phyloP scores from a whole-genome alignment of 2,113 vertebrate species.

The Danio rerio region DNA sequence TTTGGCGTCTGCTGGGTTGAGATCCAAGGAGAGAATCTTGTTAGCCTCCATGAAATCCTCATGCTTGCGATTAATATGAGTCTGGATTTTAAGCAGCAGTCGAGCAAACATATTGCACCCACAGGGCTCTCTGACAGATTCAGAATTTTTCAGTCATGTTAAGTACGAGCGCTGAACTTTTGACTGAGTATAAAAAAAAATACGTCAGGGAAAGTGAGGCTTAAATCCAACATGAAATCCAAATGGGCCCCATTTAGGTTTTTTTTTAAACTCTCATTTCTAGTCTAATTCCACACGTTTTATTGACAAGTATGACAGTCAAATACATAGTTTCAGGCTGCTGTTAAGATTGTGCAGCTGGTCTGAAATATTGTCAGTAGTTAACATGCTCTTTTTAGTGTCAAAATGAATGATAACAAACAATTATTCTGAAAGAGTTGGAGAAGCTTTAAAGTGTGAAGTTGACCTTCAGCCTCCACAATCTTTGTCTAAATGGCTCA shows the following conservation, averaged over 20 bases:
- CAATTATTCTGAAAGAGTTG: not conserved
- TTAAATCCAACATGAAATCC: conserved; percentile 25
- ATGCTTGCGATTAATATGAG: conserved; percentile 42
- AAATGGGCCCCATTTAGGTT: conserved; percentile 17
- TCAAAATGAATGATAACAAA: not conserved
- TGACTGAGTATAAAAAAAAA: conserved; percentile 20
- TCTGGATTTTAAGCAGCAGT: conserved; percentile 40
- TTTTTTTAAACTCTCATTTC: conserved; percentile 3
- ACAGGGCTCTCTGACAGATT: conserved; percentile 32
- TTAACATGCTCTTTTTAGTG: not conserved
- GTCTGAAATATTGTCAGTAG: not conserved
- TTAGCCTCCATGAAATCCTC: conserved; percentile 42
- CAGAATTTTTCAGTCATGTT: conserved; percentile 22
- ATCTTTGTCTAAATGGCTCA: not conserved
- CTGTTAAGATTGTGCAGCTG: not conserved
- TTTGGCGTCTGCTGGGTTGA: conserved; percentile 32
- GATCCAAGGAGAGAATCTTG: conserved; percentile 41
- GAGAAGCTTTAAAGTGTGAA: not conserved
- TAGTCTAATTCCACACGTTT: not conserved
- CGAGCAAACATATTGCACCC: conserved; percentile 36
- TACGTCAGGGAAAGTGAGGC: not conserved
- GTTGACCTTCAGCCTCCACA: not conserved
- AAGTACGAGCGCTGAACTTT: conserved; percentile 14
- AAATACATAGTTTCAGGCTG: not conserved
- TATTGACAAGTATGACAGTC: not conserved